Base-by-base conservation (phyloP, 2,113 vertebrate genomes). In the Microcebus lehilahytsara region DNA sequence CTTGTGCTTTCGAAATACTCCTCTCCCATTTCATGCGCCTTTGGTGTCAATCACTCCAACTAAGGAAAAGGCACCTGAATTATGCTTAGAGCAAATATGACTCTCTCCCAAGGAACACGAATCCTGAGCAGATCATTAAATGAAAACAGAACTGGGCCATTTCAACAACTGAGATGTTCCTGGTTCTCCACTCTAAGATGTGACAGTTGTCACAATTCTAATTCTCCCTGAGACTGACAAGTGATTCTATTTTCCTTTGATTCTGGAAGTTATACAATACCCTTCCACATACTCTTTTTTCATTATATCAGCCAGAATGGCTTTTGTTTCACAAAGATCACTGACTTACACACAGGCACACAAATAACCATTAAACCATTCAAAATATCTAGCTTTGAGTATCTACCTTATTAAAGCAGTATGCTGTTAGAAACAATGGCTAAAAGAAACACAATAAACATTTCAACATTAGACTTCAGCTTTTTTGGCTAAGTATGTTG, bases 41-140 rank as follows among this genome's bases (percentile, higher is more conserved):
- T 79, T n/a, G 32, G 49, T 79, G 22, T 85, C 46, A 71, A 78
- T 91, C 60, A 97, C 14, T 40, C 56, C 56, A 20, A 1, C 7
- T 51, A 85, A 90, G 46, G 75, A 95, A 69, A 5, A 37, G 14
- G 4, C 27, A 71, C 25, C 62, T 80, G 56, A 87, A 34, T 69
- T 75, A 69, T 72, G 9, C 34, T 71, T 66, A 81, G 37, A 97
- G 42, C 42, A 89, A 97, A 96, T 51, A 20, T 79, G 32, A 23
- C 12, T 84, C 25, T 64, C 7, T 66, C 40, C 32, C n/a, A 69
- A 53, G 34, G 30, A 90, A 27, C 19, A 83, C 2, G 2, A 62
- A 77, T 51, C 19, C 62, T 32, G 20, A 77, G 42, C 23, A 32
- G 25, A 77, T 37, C 13, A 23, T 2, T 19, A 42, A 46, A 66